Evolutionary conservation across 2,113 vertebrate genomes (phyloP), one percentile per base, ranked within the genome.

Genomic region (Anthoscopus minutus): DNA sequence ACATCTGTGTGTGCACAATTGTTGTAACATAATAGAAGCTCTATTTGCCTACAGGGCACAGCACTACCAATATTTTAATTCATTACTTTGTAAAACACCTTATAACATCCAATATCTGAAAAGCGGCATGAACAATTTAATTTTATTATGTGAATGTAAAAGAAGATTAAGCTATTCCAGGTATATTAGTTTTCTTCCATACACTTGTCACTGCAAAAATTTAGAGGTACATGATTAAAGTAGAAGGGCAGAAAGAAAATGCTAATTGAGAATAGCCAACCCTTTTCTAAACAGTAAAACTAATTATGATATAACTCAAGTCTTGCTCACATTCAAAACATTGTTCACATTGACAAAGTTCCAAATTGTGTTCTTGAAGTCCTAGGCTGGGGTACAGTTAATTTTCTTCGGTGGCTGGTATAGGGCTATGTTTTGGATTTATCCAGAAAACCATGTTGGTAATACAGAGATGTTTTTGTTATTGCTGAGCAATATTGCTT

Each of bases 11-110:
- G 72, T 69, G 81, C 91, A 76, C 77, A 71, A 86, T 70, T 94
- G 44, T 57, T 84, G n/a, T 48, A 89, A 35, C 61, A 76, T 77
- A 94, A 93, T 87, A 96, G 72, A 67, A 90, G 6, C 11, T 67
- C 53, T 81, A 57, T 86, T 95, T 94, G 72, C 83, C 92, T 93
- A 65, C 62, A 81, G 66, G 88, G 69, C 77, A 88, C 45, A 67
- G 30, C 21, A 84, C 19, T 79, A 58, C 25, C 14, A 65, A 37
- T 44, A 38, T 76, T 88, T 93, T 93, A 92, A 92, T 88, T 94
- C 35, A 77, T 65, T 93, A 65, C 54, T 86, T 84, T 76, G 37
- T 89, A 90, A 92, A 95, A 78, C 20, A 60, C 65, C 47, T 93
- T 56, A 40, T 74, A 94, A 76, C 42, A 89, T 33, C 5, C 18